Conservation (phyloP, 1,140 invertebrate genomes). For the Drosophila repleta region DNA sequence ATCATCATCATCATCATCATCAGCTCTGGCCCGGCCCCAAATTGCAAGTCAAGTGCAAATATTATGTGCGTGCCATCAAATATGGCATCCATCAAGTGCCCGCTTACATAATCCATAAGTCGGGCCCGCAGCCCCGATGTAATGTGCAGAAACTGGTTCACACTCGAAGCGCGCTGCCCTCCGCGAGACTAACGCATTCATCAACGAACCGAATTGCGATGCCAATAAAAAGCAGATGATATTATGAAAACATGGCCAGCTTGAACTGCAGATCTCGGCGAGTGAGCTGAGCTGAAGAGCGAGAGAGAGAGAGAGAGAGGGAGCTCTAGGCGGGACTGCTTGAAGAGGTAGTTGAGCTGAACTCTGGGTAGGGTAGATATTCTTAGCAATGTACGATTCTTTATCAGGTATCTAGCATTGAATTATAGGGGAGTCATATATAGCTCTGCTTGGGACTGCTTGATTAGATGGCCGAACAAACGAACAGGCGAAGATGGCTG, state of each 20-base stretch:
- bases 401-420: too few species aligned
- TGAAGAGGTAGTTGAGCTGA: too few species aligned
- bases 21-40: slow-evolving; percentile 1
- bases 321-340: too few species aligned
- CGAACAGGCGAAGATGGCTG: too few species aligned
- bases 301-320: too few species aligned
- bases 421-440: too few species aligned
- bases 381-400: too few species aligned
- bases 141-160: slow-evolving; percentile 18
- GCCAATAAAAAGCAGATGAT: neutral
- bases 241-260: neutral
- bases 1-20: neutral
- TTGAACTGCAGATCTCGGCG: too few species aligned
- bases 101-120: slow-evolving; percentile 1
- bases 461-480: too few species aligned
- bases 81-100: slow-evolving; percentile 17
- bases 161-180: neutral
- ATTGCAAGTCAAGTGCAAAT: slow-evolving; percentile 45
- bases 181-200: neutral
- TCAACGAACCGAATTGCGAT: neutral
- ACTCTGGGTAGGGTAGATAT: too few species aligned
- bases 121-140: neutral
- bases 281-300: too few species aligned
- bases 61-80: slow-evolving; percentile 10
- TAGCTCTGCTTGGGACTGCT: too few species aligned